Evolutionary conservation across 2,888 invertebrate species (phyloP), one percentile per base, ranked within the genome.

Genomic region (Megastigmus dorsalis): DNA sequence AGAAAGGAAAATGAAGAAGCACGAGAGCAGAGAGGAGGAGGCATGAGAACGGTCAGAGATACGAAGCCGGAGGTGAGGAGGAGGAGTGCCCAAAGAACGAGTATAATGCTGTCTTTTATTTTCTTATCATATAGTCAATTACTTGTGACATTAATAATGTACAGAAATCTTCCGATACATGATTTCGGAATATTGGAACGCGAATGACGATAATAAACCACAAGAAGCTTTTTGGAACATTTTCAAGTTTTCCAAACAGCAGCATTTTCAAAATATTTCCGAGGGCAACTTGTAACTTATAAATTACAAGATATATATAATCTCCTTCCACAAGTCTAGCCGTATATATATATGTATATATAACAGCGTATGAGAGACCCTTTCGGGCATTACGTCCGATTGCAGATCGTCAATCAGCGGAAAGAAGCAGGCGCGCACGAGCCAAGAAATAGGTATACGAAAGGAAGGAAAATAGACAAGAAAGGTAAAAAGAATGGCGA

Each of bases 391-490:
- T 54, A 62, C 62, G 62, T 55, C 54, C 45, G 62, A 63, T 62
- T 70, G 70, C 45, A 45, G 62, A 63, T 70, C 70, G 63, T 70
- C 54, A 65, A 73, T 73, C 66, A 67, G 60, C 41, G 41, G 45
- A 62, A 54, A 30, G 43, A 45, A 41, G 28, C 28, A 13, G 38
- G 18, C n/a, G n/a, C n/a, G n/a, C n/a, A n/a, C n/a, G n/a, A n/a
- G n/a, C n/a, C n/a, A n/a, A n/a, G n/a, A n/a, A n/a, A n/a, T n/a
- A n/a, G n/a, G n/a, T n/a, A n/a, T n/a, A 26, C 6, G 28, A 7
- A 41, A 45, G 9, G 33, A 59, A 33, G 41, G n/a, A 48, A 28
- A 38, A 23, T 15, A n/a, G n/a, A n/a, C n/a, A n/a, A n/a, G n/a
- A n/a, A n/a, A n/a, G n/a, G n/a, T n/a, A n/a, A n/a, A n/a, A n/a